Base-by-base conservation (phyloP, 2,888 invertebrate species). In the Drosophila antonietae region DNA sequence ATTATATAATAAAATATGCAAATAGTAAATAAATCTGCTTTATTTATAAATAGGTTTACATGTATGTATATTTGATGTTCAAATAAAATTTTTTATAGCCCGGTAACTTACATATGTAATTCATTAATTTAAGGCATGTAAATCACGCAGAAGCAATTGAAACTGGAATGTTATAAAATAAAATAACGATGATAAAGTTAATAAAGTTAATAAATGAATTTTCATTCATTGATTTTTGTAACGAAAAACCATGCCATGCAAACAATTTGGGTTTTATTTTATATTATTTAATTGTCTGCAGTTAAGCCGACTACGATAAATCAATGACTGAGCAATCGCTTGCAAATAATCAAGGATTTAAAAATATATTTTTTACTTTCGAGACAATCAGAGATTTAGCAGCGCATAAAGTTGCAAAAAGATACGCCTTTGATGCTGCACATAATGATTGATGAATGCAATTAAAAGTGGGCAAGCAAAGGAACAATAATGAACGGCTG, bases 391-490 rank as follows among this genome's bases (percentile, higher is more conserved):
- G 28, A 65, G 64, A 68, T 20, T 49, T 28, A 39, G 20, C 39
- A 71, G 80, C 72, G 70, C 62, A 78, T 70, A 73, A 81, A 81
- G 77, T 60, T 53, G 56, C 64, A 67, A 33, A 64, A 73, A 64
- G 61, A 78, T 75, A 71, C 67, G 68, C 44, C 35, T 51, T 51
- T 51, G 33, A 23, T 62, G 65, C 58, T 73, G 84, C 75, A 65
- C 70, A 78, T 77, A 74, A 86, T 90, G 87, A 90, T 81, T 76
- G 76, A 86, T 90, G 89, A 79, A 70, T 57, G 83, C 76, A 83
- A 88, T 90, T 88, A 75, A 66, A 74, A 73, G 53, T 59, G 58
- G 37, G 56, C 31, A 41, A 63, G 52, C 47, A 31, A 28, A 66
- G 18, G 33, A 46, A 37, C 47, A 55, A 56, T 43, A 58, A 53